Evolutionary conservation across 2,797 vertebrate genomes (phyloP).

Genomic region (Fundulus diaphanus): DNA sequence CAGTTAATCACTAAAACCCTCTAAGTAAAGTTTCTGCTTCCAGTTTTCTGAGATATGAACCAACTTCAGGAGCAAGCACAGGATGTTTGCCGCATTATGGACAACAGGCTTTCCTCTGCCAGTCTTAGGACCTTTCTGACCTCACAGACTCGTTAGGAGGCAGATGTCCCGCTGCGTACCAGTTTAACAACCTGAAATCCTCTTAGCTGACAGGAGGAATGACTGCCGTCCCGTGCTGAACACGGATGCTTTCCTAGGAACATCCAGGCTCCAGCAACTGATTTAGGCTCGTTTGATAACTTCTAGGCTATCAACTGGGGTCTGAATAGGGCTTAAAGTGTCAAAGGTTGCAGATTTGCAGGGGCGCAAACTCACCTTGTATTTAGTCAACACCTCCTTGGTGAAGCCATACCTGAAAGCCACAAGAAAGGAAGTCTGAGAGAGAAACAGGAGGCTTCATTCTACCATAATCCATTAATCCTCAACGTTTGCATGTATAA

Average conservation of each 20-base stretch:
- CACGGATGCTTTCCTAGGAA: slow-evolving; percentile 13
- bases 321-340: background rate
- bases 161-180: slow-evolving; percentile 29
- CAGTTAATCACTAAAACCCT: background rate
- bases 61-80: background rate
- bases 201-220: slow-evolving; percentile 48
- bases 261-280: background rate
- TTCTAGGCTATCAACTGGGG: background rate
- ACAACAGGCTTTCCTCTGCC: background rate
- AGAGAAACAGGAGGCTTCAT: background rate
- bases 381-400: slow-evolving; percentile 94
- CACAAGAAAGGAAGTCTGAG: background rate
- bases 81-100: background rate
- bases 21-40: background rate
- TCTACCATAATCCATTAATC: background rate
- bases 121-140: background rate
- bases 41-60: background rate
- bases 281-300: background rate
- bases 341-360: background rate
- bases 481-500: background rate
- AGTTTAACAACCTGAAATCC: slow-evolving; percentile 56
- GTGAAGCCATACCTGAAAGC: slow-evolving; percentile 92
- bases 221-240: slow-evolving; percentile 18
- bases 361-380: slow-evolving; percentile 83
- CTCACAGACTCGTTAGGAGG: slow-evolving; percentile 22